Percentiles rank a stretch among this genome's conserved stretches.
Conservation (phyloP, 2,888 invertebrate species). For the Pseudococcus viburni region DNA sequence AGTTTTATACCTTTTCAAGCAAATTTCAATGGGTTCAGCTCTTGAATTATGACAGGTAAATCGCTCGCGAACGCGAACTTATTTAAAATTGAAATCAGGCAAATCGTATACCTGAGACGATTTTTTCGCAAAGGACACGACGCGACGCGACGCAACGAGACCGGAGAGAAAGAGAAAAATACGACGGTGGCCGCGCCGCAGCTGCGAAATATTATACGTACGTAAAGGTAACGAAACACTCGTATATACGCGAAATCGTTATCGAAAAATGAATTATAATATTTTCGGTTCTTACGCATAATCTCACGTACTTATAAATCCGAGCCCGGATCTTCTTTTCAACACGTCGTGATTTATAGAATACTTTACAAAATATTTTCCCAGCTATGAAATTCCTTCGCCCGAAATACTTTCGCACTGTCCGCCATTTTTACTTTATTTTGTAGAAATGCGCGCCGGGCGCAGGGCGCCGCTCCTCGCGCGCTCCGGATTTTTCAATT, state of each 20-base stretch:
- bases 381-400: constrained; percentile 54
- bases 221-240: constrained; percentile 17
- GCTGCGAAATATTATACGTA: neutral
- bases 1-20: too few species aligned
- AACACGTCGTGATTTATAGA: constrained; percentile 61
- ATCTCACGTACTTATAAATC: constrained; percentile 60
- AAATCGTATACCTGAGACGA: too few species aligned
- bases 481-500: constrained; percentile 56
- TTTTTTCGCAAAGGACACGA: too few species aligned
- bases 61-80: too few species aligned
- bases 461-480: neutral
- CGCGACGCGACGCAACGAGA: too few species aligned
- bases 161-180: too few species aligned
- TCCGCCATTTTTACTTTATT: constrained; percentile 54
- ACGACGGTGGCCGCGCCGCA: neutral
- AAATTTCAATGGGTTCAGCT: too few species aligned
- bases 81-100: too few species aligned
- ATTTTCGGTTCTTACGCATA: constrained; percentile 38
- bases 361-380: constrained; percentile 48
- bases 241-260: constrained; percentile 5
- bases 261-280: constrained; percentile 57
- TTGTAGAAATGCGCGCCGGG: constrained; percentile 11
- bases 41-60: too few species aligned
- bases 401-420: constrained; percentile 13
- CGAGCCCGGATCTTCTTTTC: constrained; percentile 60